Base-by-base conservation (phyloP, 2,888 invertebrate species). In the Agapostemon virescens region DNA sequence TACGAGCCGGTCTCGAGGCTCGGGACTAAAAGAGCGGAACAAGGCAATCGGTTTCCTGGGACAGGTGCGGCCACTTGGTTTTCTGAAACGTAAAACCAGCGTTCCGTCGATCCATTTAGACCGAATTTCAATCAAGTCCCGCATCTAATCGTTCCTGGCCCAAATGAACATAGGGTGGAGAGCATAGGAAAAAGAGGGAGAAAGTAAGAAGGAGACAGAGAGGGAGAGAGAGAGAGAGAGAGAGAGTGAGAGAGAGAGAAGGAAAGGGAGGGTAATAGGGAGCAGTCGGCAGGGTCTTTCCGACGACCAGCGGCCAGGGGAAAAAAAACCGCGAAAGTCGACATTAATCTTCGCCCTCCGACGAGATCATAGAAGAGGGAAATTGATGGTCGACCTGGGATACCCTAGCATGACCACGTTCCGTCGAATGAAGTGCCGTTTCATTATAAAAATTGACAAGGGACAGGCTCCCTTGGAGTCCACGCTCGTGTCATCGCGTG, bases 401-500 rank as follows among this genome's bases (percentile, higher is more conserved):
- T 81, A 67, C 68, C 78, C 61, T 77, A 78, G 63, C 79, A 67
- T 58, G 70, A 73, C 70, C 74, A 74, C 72, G 78, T 67, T 75
- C 79, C 68, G 38, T 36, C 71, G 58, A 36, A 82, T 52, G 63
- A 70, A 77, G 73, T 72, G 72, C 55, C 79, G 80, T 85, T 87
- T 84, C 85, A 83, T 88, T 87, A 87, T 83, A 87, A 89, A 89
- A 89, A 88, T 88, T 84, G 88, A 86, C 81, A 76, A 74, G 81
- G 81, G 86, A 72, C 61, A 66, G 74, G 5, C 66, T 11, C 42
- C 30, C 30, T 11, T 40, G 17, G 49, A 72, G 66, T 77, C 33
- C 55, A 40, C 23, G 40, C 26, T 69, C 55, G 42, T 38, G 33
- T 63, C 67, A 20, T 23, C 49, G 13, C 45, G 40, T 88, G 84